Conservation (phyloP, 1,140 invertebrate species). For the Zaprionus camerounensis region DNA sequence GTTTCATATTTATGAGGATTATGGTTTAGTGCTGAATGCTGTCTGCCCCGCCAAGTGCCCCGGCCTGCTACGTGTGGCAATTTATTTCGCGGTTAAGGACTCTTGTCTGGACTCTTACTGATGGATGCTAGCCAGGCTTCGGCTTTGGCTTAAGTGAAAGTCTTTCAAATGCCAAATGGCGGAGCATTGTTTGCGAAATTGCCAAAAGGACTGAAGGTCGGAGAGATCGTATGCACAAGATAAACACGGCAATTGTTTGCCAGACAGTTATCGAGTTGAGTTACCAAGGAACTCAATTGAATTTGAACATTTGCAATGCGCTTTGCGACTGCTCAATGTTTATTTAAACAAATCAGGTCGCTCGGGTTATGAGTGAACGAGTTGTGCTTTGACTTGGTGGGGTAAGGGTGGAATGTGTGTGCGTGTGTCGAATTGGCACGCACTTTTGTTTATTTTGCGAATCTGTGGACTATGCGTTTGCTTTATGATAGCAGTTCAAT, state of each 20-base stretch:
- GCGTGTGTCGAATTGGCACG: slow-evolving; percentile 36
- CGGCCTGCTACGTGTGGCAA: slow-evolving; percentile 57
- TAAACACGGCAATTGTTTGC: slow-evolving; percentile 48
- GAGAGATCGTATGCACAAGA: slow-evolving; percentile 55
- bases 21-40: slow-evolving; percentile 63
- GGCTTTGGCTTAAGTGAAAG: slow-evolving; percentile 57
- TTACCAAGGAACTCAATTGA: slow-evolving; percentile 47
- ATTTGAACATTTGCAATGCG: slow-evolving; percentile 50
- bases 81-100: slow-evolving; percentile 65
- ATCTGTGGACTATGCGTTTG: slow-evolving; percentile 31
- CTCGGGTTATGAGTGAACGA: slow-evolving; percentile 28
- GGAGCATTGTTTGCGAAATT: slow-evolving; percentile 54
- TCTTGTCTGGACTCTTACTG: slow-evolving; percentile 29
- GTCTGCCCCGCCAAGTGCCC: slow-evolving; percentile 33
- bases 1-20: slow-evolving; percentile 82
- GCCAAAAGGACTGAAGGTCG: slow-evolving; percentile 16
- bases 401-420: not conserved
- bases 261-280: slow-evolving; percentile 6
- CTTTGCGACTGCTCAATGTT: slow-evolving; percentile 27
- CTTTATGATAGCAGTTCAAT: not conserved
- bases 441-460: slow-evolving; percentile 56
- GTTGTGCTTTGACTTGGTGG: not conserved
- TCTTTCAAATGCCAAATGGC: slow-evolving; percentile 24
- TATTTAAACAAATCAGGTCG: slow-evolving; percentile 44
- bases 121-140: slow-evolving; percentile 33